Conservation (phyloP, 2,113 vertebrate genomes). For the Phaethornis superciliosus region DNA sequence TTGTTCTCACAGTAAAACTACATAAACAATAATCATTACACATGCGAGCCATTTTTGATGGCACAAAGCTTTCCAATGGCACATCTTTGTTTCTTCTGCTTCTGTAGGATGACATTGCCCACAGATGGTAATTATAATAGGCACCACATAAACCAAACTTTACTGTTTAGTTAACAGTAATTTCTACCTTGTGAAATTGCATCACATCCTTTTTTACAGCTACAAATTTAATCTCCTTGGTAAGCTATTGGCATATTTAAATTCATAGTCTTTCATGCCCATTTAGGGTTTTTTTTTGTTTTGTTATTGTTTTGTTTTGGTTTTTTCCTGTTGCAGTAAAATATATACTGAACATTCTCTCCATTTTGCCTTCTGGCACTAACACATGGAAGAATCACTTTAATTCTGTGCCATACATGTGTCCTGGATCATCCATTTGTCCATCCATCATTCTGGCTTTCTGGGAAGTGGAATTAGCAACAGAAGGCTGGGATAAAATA, state of each 20-base stretch:
- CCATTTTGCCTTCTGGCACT: background rate
- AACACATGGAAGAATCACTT: background rate
- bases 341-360: background rate
- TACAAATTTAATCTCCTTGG: background rate
- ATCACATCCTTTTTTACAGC: background rate
- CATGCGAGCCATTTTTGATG: background rate
- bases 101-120: background rate
- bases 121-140: background rate
- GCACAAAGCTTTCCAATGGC: background rate
- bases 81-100: background rate
- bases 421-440: background rate
- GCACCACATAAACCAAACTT: background rate
- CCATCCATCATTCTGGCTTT: background rate
- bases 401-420: background rate
- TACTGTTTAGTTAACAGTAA: background rate
- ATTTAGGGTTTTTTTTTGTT: background rate
- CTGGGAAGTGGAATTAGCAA: background rate
- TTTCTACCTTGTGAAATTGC: background rate
- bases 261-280: background rate
- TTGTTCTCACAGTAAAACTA: background rate
- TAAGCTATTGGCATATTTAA: background rate
- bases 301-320: too few relatives aligned
- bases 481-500: background rate
- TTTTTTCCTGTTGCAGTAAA: background rate
- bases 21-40: background rate